Base-by-base conservation (phyloP, 2,113 vertebrate genomes). In the Helogale parvula region DNA sequence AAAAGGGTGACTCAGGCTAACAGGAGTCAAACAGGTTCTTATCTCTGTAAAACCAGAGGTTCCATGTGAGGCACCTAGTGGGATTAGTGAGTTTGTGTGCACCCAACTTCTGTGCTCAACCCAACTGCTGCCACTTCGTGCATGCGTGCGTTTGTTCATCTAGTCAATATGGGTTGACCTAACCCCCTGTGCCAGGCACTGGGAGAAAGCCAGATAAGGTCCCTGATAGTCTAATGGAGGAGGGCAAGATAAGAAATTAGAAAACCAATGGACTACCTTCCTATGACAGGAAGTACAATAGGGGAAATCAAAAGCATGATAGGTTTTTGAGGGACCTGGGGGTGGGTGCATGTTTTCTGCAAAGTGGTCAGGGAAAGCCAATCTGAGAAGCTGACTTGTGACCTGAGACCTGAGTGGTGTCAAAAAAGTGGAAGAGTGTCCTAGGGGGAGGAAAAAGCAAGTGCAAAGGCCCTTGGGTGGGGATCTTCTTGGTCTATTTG, bases 1-100 rank as follows among this genome's bases (percentile, higher is more conserved):
- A 79, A 77, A 90, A 88, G 4, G 5, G 27, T 98, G 98, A 98
- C 94, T 98, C 96, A 98, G 87, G 52, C 57, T 38, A 17, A 57
- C 54, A 93, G 96, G 90, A 87, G 74, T 65, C 45, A 54, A 93
- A 96, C 97, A 82, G 84, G 96, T 96, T 97, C 95, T 94, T 94
- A 96, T 54, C 80, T 96, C 50, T 0, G 0, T 69, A 94, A 80
- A 88, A 17, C 9, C n/a, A 25, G 29, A 84, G 21, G 7, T 63
- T 38, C 81, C 27, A 0, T 38, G 72, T 52, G 50, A 65, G 33
- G 33, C 60, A 79, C 16, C 33, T n/a, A 93, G 69, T 66, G 77
- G 57, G n/a, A 47, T 90, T 71, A 38, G 52, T 33, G 54, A 31
- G 82, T 88, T 23, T 25, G 38, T 57, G 68, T 1, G 80, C 68